Conservation (phyloP, 2,797 vertebrate species). For the Capromys pilorides region DNA sequence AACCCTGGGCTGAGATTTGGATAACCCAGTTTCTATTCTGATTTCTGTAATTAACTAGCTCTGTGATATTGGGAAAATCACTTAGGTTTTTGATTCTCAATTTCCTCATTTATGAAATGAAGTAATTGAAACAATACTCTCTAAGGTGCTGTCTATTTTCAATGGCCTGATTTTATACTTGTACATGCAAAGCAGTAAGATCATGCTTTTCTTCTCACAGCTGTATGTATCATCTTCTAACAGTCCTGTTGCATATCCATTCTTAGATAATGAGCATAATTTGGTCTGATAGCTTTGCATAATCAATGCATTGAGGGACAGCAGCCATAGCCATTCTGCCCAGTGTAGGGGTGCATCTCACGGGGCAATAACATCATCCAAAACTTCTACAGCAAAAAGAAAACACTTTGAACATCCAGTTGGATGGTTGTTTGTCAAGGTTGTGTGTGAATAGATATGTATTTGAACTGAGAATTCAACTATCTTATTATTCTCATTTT, state of each 20-base stretch:
- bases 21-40: slow-evolving; percentile 68
- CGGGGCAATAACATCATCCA: background rate
- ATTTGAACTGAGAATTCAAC: background rate
- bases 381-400: background rate
- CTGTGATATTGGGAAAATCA: slow-evolving; percentile 69
- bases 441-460: background rate
- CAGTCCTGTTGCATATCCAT: background rate
- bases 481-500: background rate
- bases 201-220: background rate
- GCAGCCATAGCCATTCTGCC: background rate
- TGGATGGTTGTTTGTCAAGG: background rate
- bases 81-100: slow-evolving; percentile 64
- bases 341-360: rapidly evolving
- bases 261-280: background rate
- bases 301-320: background rate
- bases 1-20: slow-evolving; percentile 12
- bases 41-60: slow-evolving; percentile 74
- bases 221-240: background rate
- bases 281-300: background rate
- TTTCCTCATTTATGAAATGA: slow-evolving; percentile 74
- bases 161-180: slow-evolving; percentile 58
- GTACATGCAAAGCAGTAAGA: background rate
- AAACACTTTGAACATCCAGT: background rate
- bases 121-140: slow-evolving; percentile 72
- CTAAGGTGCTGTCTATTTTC: slow-evolving; percentile 35